Conservation (phyloP, 2,888 invertebrate genomes). For the Tetragnatha montana region DNA sequence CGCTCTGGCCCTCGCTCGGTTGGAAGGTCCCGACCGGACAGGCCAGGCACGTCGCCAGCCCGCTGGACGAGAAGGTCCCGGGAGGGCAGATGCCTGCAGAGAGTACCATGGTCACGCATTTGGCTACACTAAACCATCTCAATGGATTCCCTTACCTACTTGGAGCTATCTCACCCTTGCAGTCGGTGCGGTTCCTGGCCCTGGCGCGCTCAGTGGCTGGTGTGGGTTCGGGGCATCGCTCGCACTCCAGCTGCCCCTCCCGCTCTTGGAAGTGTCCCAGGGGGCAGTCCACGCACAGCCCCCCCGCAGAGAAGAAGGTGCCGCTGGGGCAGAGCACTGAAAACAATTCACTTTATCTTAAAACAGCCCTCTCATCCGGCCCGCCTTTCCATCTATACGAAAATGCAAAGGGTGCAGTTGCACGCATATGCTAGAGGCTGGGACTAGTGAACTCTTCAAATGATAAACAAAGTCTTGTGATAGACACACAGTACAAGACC, state of each 20-base stretch:
- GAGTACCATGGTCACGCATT: too few relatives aligned
- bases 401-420: too few relatives aligned
- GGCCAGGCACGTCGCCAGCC: conserved; percentile 85
- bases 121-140: too few relatives aligned
- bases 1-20: conserved; percentile 88
- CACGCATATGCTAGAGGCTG: too few relatives aligned
- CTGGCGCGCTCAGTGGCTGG: conserved; percentile 91
- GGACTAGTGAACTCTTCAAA: too few relatives aligned
- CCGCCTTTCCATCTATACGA: too few relatives aligned
- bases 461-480: too few relatives aligned
- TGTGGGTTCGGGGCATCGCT: conserved; percentile 86
- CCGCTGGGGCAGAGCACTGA: conserved; percentile 80
- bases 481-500: too few relatives aligned
- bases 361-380: too few relatives aligned
- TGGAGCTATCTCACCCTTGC: conserved; percentile 78
- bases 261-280: conserved; percentile 89
- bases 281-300: conserved; percentile 92
- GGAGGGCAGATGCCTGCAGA: conserved; percentile 77
- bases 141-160: too few relatives aligned
- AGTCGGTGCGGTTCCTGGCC: conserved; percentile 89
- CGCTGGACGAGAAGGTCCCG: conserved; percentile 87
- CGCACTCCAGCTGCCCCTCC: conserved; percentile 85
- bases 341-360: too few relatives aligned
- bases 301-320: conserved; percentile 77
- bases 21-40: conserved; percentile 94